phyloP scores from a whole-genome alignment of 2,797 vertebrate species.

The Sorex maritimensis region DNA sequence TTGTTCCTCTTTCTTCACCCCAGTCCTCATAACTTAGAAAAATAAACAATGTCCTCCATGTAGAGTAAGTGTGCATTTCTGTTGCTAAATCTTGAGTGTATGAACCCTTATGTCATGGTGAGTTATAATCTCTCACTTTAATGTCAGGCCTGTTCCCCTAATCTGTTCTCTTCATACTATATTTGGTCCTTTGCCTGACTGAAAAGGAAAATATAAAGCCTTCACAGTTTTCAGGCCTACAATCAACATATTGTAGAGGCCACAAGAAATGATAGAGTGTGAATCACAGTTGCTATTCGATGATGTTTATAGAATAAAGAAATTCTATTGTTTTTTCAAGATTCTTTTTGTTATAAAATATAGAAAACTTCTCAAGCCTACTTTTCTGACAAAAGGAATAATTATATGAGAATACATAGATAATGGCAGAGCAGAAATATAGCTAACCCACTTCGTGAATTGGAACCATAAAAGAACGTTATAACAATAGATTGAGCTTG shows the following conservation, averaged over 20 bases:
- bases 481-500: background rate
- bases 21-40: slow-evolving; percentile 41
- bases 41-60: slow-evolving; percentile 12
- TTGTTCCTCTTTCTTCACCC: background rate
- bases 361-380: slow-evolving; percentile 56
- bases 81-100: background rate
- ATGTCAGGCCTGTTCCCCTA: slow-evolving; percentile 22
- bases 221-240: slow-evolving; percentile 58
- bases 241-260: slow-evolving; percentile 50
- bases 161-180: slow-evolving; percentile 56
- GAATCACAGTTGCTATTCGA: slow-evolving; percentile 50
- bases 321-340: slow-evolving; percentile 36
- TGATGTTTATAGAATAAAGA: slow-evolving; percentile 56
- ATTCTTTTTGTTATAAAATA: slow-evolving; percentile 68
- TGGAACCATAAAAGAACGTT: slow-evolving; percentile 49
- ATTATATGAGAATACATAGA: slow-evolving; percentile 50
- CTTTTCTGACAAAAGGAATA: slow-evolving; percentile 49
- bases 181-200: slow-evolving; percentile 45
- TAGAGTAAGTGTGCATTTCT: slow-evolving; percentile 8
- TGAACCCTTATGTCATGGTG: background rate
- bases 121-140: slow-evolving; percentile 42
- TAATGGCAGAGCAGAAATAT: slow-evolving; percentile 40
- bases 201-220: slow-evolving; percentile 38
- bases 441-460: slow-evolving; percentile 43
- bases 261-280: slow-evolving; percentile 44